These are phyloP conservation scores for Phocides pigmalion DNA, from an alignment of 1,140 invertebrate species.

Conservation along the genomic window DNA sequence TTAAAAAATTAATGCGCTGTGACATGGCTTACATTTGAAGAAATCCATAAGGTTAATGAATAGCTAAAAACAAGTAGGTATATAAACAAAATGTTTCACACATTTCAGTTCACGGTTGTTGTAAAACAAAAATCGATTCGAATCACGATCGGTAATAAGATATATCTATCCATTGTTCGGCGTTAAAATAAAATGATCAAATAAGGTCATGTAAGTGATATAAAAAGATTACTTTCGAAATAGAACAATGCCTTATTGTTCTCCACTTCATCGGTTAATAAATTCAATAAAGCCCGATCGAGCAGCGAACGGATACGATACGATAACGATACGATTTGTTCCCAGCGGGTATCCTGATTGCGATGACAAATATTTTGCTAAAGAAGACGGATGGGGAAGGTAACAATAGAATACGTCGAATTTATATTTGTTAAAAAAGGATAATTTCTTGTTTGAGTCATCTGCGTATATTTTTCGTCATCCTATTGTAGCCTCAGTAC, in stretches of 20 bases:
- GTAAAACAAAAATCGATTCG: slow-evolving; percentile 50
- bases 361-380: slow-evolving; percentile 50
- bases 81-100: slow-evolving; percentile 11
- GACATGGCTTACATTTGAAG: no score
- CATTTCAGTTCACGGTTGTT: slow-evolving; percentile 14
- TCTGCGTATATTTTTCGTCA: no score
- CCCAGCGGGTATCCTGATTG: slow-evolving; percentile 37
- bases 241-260: slow-evolving; percentile 74
- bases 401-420: slow-evolving; percentile 28
- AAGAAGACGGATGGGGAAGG: slow-evolving; percentile 41
- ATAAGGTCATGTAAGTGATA: slow-evolving; percentile 50
- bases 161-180: slow-evolving; percentile 57
- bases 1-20: no score
- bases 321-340: slow-evolving; percentile 38
- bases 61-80: no score
- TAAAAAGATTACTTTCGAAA: slow-evolving; percentile 55
- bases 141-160: slow-evolving; percentile 45
- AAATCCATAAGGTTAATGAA: no score
- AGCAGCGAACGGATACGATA: slow-evolving; percentile 34
- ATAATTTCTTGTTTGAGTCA: no score
- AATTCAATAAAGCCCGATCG: slow-evolving; percentile 50
- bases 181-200: slow-evolving; percentile 57
- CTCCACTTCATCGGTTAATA: slow-evolving; percentile 57
- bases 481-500: no score
- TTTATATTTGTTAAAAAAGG: not conserved